phyloP scores from a whole-genome alignment of 2,113 vertebrate genomes.

The Struthidea cinerea region DNA sequence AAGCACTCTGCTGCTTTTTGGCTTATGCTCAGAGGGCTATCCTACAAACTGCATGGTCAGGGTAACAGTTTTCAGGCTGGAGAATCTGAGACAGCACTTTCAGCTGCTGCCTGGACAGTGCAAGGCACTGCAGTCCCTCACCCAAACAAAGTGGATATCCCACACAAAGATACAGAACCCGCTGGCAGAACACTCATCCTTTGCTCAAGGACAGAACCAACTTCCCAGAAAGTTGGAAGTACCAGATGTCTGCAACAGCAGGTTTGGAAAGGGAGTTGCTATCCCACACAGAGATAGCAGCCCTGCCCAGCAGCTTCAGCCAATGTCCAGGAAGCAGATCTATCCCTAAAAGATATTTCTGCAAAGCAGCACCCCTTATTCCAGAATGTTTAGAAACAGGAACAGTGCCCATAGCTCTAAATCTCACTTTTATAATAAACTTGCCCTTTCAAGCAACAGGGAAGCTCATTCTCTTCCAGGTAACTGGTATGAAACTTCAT shows the following conservation, averaged over 20 bases:
- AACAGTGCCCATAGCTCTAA: not conserved
- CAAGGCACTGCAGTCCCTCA: not conserved
- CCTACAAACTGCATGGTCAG: too few species aligned
- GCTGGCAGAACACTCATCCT: not conserved
- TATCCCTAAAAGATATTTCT: not conserved
- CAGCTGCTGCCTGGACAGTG: not conserved
- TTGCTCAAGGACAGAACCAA: not conserved
- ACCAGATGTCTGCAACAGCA: not conserved
- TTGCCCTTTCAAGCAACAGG: not conserved
- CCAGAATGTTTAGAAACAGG: not conserved
- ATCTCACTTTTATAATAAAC: not conserved
- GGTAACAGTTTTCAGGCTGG: not conserved
- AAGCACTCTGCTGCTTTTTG: not conserved
- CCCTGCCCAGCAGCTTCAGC: not conserved
- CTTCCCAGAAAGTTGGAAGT: fast-evolving
- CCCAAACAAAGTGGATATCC: not conserved
- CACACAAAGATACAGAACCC: not conserved
- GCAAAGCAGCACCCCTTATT: not conserved
- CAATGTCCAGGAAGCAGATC: not conserved
- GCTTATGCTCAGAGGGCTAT: fast-evolving
- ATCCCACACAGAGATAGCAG: not conserved
- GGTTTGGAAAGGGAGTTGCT: not conserved
- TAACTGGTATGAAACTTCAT: not conserved
- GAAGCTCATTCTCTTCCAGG: not conserved
- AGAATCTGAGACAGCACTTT: fast-evolving